These are phyloP conservation scores for Sebastes diaconus DNA, from an alignment of 2,797 vertebrate species.

Conservation along the genomic window DNA sequence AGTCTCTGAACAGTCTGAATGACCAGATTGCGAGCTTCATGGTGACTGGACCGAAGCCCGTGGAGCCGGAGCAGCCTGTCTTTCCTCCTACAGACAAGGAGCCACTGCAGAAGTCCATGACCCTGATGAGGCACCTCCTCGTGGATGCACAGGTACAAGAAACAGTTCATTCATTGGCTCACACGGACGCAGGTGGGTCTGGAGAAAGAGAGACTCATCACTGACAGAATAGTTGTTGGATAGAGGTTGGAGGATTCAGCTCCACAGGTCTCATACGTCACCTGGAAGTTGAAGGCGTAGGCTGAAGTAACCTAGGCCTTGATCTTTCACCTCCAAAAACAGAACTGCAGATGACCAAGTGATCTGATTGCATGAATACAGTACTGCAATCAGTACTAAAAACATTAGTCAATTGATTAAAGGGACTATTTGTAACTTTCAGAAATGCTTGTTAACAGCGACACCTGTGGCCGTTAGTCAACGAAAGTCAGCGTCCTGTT, in stretches of 20 bases:
- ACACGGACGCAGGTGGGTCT: background rate
- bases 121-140: slow-evolving; percentile 91
- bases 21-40: slow-evolving; percentile 95
- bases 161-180: background rate
- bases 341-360: no score
- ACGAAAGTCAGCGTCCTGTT: no score
- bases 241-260: background rate
- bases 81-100: slow-evolving; percentile 88
- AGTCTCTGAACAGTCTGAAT: slow-evolving; percentile 91
- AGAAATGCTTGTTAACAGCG: no score
- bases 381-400: no score
- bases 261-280: background rate
- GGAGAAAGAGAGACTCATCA: no score
- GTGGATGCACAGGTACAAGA: slow-evolving; percentile 92
- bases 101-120: slow-evolving; percentile 89
- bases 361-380: no score
- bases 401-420: no score
- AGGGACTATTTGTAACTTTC: no score
- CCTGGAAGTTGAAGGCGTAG: background rate
- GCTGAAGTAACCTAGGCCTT: no score
- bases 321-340: no score
- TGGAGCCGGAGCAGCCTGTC: slow-evolving; percentile 83
- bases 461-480: no score
- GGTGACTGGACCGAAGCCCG: slow-evolving; percentile 84
- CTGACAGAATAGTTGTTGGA: rapidly evolving